These are phyloP conservation scores for Drosophila biarmipes DNA, from an alignment of 1,140 invertebrate genomes.

Conservation along the genomic window DNA sequence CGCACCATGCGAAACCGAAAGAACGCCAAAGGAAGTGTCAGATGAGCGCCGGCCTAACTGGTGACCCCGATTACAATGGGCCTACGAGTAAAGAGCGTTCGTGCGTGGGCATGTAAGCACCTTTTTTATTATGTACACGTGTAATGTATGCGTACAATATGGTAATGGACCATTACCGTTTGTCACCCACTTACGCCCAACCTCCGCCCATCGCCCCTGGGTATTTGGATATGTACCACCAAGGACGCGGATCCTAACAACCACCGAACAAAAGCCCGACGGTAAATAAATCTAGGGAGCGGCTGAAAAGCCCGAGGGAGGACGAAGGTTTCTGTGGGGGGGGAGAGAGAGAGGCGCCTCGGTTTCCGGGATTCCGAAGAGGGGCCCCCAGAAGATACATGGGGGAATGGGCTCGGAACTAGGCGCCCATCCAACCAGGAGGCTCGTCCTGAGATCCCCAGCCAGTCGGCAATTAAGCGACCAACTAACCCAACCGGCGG, in stretches of 20 bases:
- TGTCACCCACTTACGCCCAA: slow-evolving; percentile 51
- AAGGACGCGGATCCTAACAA: slow-evolving; percentile 60
- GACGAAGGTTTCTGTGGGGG: neutral
- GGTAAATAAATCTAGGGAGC: slow-evolving; percentile 41
- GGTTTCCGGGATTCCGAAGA: neutral
- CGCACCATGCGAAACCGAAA: no score
- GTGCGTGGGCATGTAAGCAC: slow-evolving; percentile 27
- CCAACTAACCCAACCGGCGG: slow-evolving; percentile 35
- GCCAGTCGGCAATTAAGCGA: slow-evolving; percentile 69
- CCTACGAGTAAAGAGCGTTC: slow-evolving; percentile 19
- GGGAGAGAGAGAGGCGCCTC: no score
- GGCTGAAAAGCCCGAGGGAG: slow-evolving; percentile 51
- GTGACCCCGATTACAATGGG: slow-evolving; percentile 41
- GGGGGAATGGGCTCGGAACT: slow-evolving; percentile 21
- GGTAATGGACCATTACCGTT: slow-evolving; percentile 54
- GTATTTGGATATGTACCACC: slow-evolving; percentile 36
- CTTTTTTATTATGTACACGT: slow-evolving; percentile 54
- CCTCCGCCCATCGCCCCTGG: neutral
- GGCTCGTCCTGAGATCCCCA: slow-evolving; percentile 47
- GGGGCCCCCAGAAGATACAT: neutral
- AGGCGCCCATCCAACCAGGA: slow-evolving; percentile 64
- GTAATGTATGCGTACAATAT: slow-evolving; percentile 56
- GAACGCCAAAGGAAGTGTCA: slow-evolving; percentile 5
- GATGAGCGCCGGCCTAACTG: slow-evolving; percentile 20
- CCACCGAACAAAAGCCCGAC: slow-evolving; percentile 58